Evolutionary conservation across 2,797 vertebrate species (phyloP).

Genomic region (Squalus acanthias): DNA sequence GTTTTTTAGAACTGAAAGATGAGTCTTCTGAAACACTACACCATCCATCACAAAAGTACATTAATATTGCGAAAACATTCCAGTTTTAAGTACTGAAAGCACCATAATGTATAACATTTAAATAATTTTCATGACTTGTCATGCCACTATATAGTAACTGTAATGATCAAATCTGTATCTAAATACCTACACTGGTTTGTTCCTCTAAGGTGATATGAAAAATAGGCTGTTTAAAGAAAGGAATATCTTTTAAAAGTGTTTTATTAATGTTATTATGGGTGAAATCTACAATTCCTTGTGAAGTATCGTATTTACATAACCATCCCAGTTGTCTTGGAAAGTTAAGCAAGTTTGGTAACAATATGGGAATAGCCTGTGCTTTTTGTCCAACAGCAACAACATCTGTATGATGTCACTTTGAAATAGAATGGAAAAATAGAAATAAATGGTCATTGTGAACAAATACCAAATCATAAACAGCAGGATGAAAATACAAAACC

Average conservation of each 20-base stretch:
- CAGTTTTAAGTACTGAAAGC: background rate
- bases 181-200: background rate
- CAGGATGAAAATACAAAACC: background rate
- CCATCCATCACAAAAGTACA: background rate
- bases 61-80: background rate
- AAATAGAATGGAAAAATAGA: background rate
- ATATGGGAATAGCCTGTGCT: background rate
- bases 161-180: background rate
- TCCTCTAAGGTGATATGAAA: background rate
- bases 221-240: background rate
- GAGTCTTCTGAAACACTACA: background rate
- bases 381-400: background rate
- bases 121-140: background rate
- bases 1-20: background rate
- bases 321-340: background rate
- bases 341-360: background rate
- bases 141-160: background rate
- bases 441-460: background rate
- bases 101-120: background rate
- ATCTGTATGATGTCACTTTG: background rate
- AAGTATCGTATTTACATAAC: background rate
- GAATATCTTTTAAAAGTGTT: background rate
- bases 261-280: background rate
- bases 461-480: background rate
- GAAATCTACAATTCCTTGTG: background rate